Base-by-base conservation (phyloP, 2,888 invertebrate genomes). In the Drosophila leonis region DNA sequence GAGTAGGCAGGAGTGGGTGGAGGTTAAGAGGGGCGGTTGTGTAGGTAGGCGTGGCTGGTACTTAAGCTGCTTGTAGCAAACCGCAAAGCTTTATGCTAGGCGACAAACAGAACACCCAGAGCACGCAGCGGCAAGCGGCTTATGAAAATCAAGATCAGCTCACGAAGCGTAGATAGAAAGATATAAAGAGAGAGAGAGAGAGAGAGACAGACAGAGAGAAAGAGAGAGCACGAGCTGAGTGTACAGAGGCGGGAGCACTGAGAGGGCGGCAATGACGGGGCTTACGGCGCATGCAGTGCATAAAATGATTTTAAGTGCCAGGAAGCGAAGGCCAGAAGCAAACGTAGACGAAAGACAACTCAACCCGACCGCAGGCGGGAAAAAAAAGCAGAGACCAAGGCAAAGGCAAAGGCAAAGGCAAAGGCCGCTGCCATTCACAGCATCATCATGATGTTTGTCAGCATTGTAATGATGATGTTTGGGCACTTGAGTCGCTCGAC, bases 61-160 rank as follows among this genome's bases (percentile, higher is more conserved):
- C 72, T 76, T 77, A 80, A 80, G 78, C 65, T 64, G 72, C 81
- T 77, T 69, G 72, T 56, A 51, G 68, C 29, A 65, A 72, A 76
- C 78, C 78, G 42, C 78, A 78, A 80, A 65, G 72, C 77, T 72
- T 68, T 63, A 68, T 75, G 55, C 62, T 49, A 52, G 49, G 73
- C 64, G 67, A 67, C 73, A 67, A 55, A 27, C 60, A 29, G 41
- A 41, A 69, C 54, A 69, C 51, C 57, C 48, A 37, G 20, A 27
- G 63, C 46, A 70, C 59, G 48, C 54, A 61, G 65, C 57, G 64
- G 31, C 80, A 76, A 77, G 72, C 77, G 56, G 77, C 78, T 80
- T 80, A 78, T 76, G 65, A 78, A 78, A 78, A 80, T 78, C 80
- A 78, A 78, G 80, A 78, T 78, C 78, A 78, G 77, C 65, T 44